Base-by-base conservation (phyloP, 1,140 invertebrate genomes). In the Trichonephila clavipes region DNA sequence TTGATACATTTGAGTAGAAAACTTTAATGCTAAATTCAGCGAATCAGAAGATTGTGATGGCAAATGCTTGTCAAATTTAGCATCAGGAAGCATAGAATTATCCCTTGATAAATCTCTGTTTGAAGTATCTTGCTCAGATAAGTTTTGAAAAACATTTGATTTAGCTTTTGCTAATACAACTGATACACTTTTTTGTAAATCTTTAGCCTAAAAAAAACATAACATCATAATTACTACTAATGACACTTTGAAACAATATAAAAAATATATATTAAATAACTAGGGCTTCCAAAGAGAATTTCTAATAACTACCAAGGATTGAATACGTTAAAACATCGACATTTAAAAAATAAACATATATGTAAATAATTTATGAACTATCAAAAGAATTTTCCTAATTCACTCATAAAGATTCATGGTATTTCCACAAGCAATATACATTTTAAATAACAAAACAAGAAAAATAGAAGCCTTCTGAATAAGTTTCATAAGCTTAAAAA, bases 1-100 rank as follows among this genome's bases (percentile, higher is more conserved):
- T 83, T 94, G 93, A 69, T 83, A 94, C 58, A 87, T 69, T 82
- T 94, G 93, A 34, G 93, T 83, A 24, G 93, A 94, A 85, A 88
- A 94, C 16, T 64, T 64, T 40, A 94, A 59, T 16, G 87, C 87
- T 89, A 90, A 90, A 90, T 89, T 89, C 34, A 90, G 61, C 2
- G 93, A 83, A n/a, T 94, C 93, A 40, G 93, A 62, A 16, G 62
- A 59, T 82, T 88, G 85, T 7, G 59, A 40, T 61, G 82, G 61
- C 34, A 87, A 87, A 10, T 85, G 61, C n/a, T 92, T 92, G 66
- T 92, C 90, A 58, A 92, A 86, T 92, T 92, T 92, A 16, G 82
- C 44, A 24, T 86, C 90, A 40, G 90, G 58, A 19, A 62, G 40
- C 4, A 82, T 61, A 14, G 77, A 18, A 24, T 81, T 59, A 28